Base-by-base conservation (phyloP, 2,113 vertebrate species). In the Bucco capensis region DNA sequence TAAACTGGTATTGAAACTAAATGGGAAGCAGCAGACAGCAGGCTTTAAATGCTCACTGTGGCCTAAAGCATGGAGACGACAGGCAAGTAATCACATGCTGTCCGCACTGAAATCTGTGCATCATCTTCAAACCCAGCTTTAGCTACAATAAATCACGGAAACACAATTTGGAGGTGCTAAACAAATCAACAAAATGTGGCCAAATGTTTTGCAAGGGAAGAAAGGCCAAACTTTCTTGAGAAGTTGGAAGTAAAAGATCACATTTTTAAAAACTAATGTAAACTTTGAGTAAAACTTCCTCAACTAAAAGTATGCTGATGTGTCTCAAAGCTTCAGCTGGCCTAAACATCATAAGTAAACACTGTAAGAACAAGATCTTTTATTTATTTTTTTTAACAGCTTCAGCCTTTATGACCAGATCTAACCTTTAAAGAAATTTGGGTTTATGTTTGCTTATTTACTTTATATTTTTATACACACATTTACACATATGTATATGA, bases 211-310 rank as follows among this genome's bases (percentile, higher is more conserved):
- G 19, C 12, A 46, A 40, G 53, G 17, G 47, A 70, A 65, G 38
- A 79, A 67, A 66, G 47, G 62, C 44, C 62, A 70, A 66, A 71
- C 51, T 67, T 91, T 77, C 90, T 53, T 42, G 71, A 83, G 93
- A 95, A 92, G 82, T 14, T 77, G n/a, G 19, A 86, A 77, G 35
- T 44, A 24, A 83, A 88, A 67, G 44, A 69, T 54, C n/a, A 49
- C 31, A 42, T 47, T 88, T 88, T 90, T 72, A 88, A 57, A 94
- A 86, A 57, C 19, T 5, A 51, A 78, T 27, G 18, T 88, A 84
- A 93, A 95, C 49, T 19, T 58, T n/a, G n/a, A n/a, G n/a, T n/a
- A n/a, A 10, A 84, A 33, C 53, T 75, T 95, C 91, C 65, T 92
- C 66, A 67, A 83, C 46, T 58, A 57, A 93, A 89, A n/a, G 16